These are phyloP conservation scores for Solenodon paradoxus DNA, from an alignment of 2,113 vertebrate species.

Conservation along the genomic window DNA sequence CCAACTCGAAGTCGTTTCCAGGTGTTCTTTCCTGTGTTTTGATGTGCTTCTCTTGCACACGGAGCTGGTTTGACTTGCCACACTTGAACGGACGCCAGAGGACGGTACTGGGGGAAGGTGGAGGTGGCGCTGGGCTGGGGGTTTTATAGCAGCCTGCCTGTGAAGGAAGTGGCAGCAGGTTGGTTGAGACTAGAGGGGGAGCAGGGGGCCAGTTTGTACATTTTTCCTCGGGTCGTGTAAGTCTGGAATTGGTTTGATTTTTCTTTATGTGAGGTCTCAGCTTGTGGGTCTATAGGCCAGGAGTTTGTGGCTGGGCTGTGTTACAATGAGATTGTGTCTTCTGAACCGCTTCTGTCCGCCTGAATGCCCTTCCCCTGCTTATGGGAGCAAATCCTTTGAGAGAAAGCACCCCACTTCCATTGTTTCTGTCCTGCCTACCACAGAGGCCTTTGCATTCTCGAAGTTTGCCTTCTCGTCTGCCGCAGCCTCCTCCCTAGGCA, in stretches of 20 bases:
- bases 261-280: background rate
- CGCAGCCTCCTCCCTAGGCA: background rate
- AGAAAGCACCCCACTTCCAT: background rate
- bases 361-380: background rate
- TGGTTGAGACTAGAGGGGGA: too few relatives aligned
- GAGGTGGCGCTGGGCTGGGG: background rate
- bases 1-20: background rate
- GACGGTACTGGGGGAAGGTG: background rate
- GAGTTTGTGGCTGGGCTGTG: background rate
- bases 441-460: background rate
- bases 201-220: too few relatives aligned
- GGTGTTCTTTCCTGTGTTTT: background rate
- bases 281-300: background rate
- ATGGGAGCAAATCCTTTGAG: background rate
- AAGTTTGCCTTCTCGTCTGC: too few relatives aligned
- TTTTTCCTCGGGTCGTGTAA: background rate
- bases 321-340: background rate
- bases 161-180: background rate
- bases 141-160: accelerated
- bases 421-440: background rate
- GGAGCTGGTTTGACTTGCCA: background rate
- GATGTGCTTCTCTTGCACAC: background rate
- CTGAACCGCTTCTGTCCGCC: background rate
- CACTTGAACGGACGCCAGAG: background rate
- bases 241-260: background rate